Percentiles rank a stretch among this genome's conserved stretches.
phyloP scores from a whole-genome alignment of 2,888 invertebrate species.

The Teleiodes luculella region DNA sequence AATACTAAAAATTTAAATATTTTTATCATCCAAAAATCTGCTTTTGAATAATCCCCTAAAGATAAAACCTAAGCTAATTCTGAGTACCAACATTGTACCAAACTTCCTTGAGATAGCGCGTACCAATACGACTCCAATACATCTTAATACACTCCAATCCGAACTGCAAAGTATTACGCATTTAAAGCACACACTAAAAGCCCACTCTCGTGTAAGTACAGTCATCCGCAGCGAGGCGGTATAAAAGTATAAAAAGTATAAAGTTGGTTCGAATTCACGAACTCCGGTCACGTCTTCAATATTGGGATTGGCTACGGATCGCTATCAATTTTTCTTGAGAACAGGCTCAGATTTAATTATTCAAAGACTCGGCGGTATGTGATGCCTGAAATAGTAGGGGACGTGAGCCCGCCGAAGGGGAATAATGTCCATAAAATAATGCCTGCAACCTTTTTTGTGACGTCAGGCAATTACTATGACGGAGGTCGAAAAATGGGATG shows the following conservation, averaged over 20 bases:
- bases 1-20: too few relatives aligned
- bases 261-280: constrained; percentile 26
- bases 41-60: too few relatives aligned
- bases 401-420: constrained; percentile 11
- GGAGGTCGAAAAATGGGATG: constrained; percentile 11
- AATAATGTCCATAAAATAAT: constrained; percentile 13
- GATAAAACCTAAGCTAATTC: too few relatives aligned
- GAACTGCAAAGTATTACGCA: constrained; percentile 8
- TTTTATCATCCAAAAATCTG: too few relatives aligned
- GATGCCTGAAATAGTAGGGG: constrained; percentile 13
- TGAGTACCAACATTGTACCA: too few relatives aligned
- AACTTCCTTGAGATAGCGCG: not conserved
- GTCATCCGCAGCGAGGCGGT: constrained; percentile 31
- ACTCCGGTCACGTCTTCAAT: constrained; percentile 59
- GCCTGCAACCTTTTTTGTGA: constrained; percentile 18
- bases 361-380: constrained; percentile 35
- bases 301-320: constrained; percentile 63
- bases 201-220: constrained; percentile 23
- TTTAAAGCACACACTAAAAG: constrained; percentile 9
- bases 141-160: constrained; percentile 3
- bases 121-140: not conserved
- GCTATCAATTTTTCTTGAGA: constrained; percentile 66
- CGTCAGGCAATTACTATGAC: constrained; percentile 15
- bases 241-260: constrained; percentile 45
- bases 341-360: constrained; percentile 60